These are phyloP conservation scores for Ciconia maguari DNA, from an alignment of 2,113 vertebrate genomes.

Conservation along the genomic window DNA sequence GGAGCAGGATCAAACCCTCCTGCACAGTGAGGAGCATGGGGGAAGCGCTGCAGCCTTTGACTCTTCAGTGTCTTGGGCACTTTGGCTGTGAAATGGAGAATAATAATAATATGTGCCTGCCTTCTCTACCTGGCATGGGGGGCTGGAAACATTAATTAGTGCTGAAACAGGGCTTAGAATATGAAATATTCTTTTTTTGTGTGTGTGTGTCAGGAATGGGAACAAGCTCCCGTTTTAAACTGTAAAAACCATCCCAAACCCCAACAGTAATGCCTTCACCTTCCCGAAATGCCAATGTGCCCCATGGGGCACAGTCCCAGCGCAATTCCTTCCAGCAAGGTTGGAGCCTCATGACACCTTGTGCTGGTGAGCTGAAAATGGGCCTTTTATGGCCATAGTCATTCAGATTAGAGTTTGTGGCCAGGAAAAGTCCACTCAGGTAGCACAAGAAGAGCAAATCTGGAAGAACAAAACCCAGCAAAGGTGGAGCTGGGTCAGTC, in stretches of 20 bases:
- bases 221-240: neutral
- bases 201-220: neutral
- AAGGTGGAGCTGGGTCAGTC: neutral
- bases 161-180: neutral
- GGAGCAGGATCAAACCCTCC: neutral
- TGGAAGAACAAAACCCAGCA: neutral
- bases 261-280: rapidly evolving
- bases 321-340: neutral
- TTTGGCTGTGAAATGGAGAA: neutral
- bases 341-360: neutral
- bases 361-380: neutral
- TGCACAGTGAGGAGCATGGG: neutral
- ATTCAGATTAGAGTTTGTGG: neutral
- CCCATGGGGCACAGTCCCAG: neutral
- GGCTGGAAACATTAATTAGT: neutral
- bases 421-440: neutral
- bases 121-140: neutral
- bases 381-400: rapidly evolving
- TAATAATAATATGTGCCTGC: neutral
- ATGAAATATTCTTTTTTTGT: no score
- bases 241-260: neutral
- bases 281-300: rapidly evolving
- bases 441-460: neutral
- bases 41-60: neutral
- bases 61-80: neutral